Percentiles rank a stretch among this genome's conserved stretches.
Conservation (phyloP, 2,888 invertebrate genomes). For the Napeogenes sylphis region DNA sequence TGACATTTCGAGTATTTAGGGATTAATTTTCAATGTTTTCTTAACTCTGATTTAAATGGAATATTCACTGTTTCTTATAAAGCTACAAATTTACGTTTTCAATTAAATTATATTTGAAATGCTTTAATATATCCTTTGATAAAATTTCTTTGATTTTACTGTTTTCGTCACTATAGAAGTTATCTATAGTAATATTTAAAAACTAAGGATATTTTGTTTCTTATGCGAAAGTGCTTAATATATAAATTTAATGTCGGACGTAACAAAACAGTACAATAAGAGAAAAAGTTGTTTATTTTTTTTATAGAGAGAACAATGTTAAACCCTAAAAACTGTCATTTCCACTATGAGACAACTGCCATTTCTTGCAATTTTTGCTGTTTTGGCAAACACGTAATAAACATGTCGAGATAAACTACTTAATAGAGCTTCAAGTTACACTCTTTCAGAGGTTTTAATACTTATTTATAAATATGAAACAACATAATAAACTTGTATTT, state of each 20-base stretch:
- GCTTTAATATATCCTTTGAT: no score
- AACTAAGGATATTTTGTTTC: no score
- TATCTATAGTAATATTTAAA: no score
- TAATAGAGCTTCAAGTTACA: conserved; percentile 9
- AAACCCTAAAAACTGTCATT: conserved; percentile 18
- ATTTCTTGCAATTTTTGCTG: conserved; percentile 29
- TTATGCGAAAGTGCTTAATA: no score
- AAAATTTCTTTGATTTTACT: no score
- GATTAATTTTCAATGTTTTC: conserved; percentile 14
- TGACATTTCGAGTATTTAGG: conserved; percentile 19
- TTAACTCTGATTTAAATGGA: neutral
- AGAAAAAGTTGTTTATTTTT: neutral
- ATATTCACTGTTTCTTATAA: no score
- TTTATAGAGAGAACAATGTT: neutral
- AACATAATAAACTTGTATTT: no score
- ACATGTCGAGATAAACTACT: conserved; percentile 26
- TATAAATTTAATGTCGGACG: no score
- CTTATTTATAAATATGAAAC: neutral
- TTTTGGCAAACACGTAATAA: conserved; percentile 27
- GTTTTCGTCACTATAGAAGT: no score
- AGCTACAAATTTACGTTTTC: no score
- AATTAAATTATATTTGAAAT: no score
- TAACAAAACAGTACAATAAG: conserved; percentile 3
- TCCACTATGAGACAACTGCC: conserved; percentile 13
- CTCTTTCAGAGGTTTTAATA: conserved; percentile 3